Base-by-base conservation (phyloP, 64 coral and sea anemone genomes). In the Orbicella faveolata region DNA sequence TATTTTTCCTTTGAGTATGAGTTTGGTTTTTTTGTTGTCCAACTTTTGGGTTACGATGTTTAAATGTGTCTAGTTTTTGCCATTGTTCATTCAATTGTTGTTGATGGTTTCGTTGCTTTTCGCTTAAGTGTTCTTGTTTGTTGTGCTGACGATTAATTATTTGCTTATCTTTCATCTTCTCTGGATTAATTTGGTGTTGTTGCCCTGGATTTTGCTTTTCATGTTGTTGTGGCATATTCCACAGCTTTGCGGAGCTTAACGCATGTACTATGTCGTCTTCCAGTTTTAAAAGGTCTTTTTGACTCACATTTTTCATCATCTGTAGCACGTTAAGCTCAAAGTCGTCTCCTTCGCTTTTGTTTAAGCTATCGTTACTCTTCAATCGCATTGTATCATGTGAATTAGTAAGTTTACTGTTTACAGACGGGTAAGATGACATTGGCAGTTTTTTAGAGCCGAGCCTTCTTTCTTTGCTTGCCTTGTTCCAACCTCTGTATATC, bases 201-300 rank as follows among this genome's bases (percentile, higher is more conserved):
- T 63, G 21, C 35, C 61, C 36, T 39, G 41, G 61, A 19, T 41
- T 36, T 44, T 19, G 62, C 18, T 7, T 41, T 52, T 16, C 20
- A 72, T 33, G 6, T 12, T 5, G 63, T 14, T 72, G 64, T 33
- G 41, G 25, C 8, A 73, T 23, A 84, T 26, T 84, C 36, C 34
- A 37, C 4, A 36, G 2, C 59, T 34, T 36, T 21, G 44, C 35
- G 14, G 37, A 52, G 15, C 18, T 20, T 39, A 73, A n/a, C 21
- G 36, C 65, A 12, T 73, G 73, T 13, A 85, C 14, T 21, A 85
- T 85, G 23, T 85, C 65, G 11, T 15, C 41, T 66, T 72, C 23
- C 65, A 85, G 48, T 37, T 85, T 72, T 48, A 72, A 44, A 85
- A 85, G 82, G 16, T 85, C 65, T 52, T n/a, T 25, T 4, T 62